Percentiles rank a stretch among this genome's conserved stretches.
Conservation (phyloP, 2,797 vertebrate species). For the Myiotriccus ornatus region DNA sequence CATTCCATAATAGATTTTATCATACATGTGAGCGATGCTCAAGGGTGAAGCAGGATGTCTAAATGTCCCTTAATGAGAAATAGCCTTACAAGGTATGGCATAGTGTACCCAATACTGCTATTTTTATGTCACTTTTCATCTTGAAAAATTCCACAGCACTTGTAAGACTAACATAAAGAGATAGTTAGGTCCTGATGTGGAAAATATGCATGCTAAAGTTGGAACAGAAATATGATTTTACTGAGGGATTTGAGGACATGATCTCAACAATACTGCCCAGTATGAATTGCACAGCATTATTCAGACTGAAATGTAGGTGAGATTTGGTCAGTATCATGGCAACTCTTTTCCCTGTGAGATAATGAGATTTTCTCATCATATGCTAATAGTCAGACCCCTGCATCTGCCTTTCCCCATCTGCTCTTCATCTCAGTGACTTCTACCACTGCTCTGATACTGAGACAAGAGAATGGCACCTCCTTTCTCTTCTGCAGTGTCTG, state of each 20-base stretch:
- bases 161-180: background rate
- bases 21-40: background rate
- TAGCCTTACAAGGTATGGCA: background rate
- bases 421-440: background rate
- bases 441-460: background rate
- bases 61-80: background rate
- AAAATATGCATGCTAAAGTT: background rate
- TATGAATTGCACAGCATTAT: background rate
- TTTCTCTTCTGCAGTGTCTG: background rate
- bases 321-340: background rate
- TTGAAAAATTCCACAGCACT: background rate
- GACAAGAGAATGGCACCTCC: background rate
- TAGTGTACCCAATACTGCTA: background rate
- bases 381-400: background rate
- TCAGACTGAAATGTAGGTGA: background rate
- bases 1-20: background rate
- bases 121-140: background rate
- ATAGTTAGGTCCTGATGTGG: background rate
- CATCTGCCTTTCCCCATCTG: background rate
- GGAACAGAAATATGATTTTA: background rate
- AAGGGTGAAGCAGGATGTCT: background rate
- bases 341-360: accelerated
- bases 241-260: accelerated
- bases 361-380: background rate
- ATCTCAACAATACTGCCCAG: background rate